Evolutionary conservation across 2,113 vertebrate genomes (phyloP).

Genomic region (Aleadryas rufinucha): DNA sequence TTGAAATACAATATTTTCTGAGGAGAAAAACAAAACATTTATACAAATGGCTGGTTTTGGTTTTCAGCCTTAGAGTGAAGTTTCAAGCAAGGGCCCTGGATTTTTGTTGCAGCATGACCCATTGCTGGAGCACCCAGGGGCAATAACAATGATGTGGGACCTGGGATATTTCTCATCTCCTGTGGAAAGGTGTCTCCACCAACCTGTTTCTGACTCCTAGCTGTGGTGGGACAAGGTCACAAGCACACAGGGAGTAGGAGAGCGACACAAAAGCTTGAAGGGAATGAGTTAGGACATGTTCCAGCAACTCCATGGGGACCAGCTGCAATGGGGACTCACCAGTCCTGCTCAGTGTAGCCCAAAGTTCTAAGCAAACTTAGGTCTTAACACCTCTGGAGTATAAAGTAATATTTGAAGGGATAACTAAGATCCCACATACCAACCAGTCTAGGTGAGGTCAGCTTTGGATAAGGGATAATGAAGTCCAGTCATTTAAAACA

Average conservation of each 20-base stretch:
- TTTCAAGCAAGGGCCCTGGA: background rate
- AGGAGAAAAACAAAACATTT: background rate
- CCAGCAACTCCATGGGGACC: background rate
- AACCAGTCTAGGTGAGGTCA: background rate
- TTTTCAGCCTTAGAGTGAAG: background rate
- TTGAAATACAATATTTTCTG: background rate
- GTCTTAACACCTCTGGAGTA: background rate
- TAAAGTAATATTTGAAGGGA: background rate
- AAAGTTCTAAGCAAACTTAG: background rate
- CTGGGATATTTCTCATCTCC: background rate
- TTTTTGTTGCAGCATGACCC: background rate
- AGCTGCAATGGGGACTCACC: background rate
- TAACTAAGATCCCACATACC: background rate
- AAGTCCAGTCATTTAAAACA: background rate
- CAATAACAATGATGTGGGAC: background rate
- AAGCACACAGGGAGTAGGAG: background rate
- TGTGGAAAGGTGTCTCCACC: background rate
- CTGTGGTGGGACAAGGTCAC: rapidly evolving
- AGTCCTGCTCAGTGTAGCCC: background rate
- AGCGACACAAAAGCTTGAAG: background rate
- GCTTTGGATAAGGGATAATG: background rate
- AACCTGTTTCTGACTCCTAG: background rate
- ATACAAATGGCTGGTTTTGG: background rate
- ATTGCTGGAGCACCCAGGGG: background rate
- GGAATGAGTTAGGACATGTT: rapidly evolving